Evolutionary conservation across 2,113 vertebrate genomes (phyloP), one percentile per base, ranked within the genome.

Genomic region (Hyperopisus bebe): DNA sequence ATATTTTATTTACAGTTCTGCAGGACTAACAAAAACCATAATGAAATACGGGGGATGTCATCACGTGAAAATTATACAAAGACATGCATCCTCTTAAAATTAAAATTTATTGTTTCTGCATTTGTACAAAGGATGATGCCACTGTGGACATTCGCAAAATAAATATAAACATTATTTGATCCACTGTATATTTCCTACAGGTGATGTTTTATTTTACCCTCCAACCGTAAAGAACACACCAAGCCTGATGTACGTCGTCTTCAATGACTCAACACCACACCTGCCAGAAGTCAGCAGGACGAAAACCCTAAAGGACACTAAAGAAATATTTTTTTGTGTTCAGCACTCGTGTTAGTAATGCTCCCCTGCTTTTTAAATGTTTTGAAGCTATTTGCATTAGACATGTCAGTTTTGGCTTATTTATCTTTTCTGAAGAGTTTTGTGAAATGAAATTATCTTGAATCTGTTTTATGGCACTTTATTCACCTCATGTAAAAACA

Each of bases 51-150:
- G 44, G 39, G 35, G 21, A 84, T 83, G 8, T 84, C 27, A 47
- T 47, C 44, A 21, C 5, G 44, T n/a, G 39, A 47, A 84, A 84
- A 84, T 24, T n/a, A 46, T n/a, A 84, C 8, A 84, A 83, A 83
- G n/a, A 42, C 74, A 80, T 39, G 31, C 74, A 80, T 42, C 19
- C 82, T 46, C 39, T 84, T 84, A 84, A 84, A 84, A 84, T n/a
- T 84, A 46, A n/a, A 47, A 84, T 84, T 84, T 84, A 84, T 84
- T 84, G 82, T 47, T 84, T 84, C 42, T 84, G 44, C 9, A 17
- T 46, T 84, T 80, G 74, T 84, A 47, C 82, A 84, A 84, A 47
- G 44, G 44, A 47, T 1, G 39, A 11, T 48, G 80, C 9, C 39
- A 44, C 42, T n/a, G 8, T 44, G 39, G 82, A n/a, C 82, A 84